Conservation (phyloP, 2,797 vertebrate species). For the Enteromius anoplus region DNA sequence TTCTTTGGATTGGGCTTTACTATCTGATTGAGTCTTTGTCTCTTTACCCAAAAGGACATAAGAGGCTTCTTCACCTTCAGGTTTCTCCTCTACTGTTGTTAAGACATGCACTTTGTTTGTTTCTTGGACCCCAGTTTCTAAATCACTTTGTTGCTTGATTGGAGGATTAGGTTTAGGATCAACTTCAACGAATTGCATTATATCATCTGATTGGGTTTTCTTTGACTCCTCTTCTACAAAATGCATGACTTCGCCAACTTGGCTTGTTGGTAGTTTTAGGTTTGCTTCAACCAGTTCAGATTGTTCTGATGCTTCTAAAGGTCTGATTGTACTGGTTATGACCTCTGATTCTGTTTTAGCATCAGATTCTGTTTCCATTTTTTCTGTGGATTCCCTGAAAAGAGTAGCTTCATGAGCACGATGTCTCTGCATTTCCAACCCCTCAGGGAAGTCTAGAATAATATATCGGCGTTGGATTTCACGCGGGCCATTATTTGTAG, state of each 20-base stretch:
- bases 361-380: neutral
- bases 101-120: neutral
- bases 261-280: constrained; percentile 1
- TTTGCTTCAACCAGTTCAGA: neutral
- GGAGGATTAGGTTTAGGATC: constrained; percentile 16
- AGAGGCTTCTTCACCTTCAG: neutral
- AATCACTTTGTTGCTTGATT: constrained; percentile 15
- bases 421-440: constrained; percentile 6
- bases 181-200: neutral
- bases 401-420: constrained; percentile 29
- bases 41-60: neutral
- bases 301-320: constrained; percentile 10
- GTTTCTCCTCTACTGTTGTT: constrained; percentile 2
- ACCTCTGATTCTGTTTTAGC: constrained; percentile 16
- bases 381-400: constrained; percentile 30
- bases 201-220: neutral
- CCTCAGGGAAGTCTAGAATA: constrained; percentile 63
- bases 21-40: neutral
- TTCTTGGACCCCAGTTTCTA: constrained; percentile 27
- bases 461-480: constrained; percentile 65
- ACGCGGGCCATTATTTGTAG: constrained; percentile 35
- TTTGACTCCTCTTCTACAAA: constrained; percentile 5
- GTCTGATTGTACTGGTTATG: neutral
- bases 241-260: constrained; percentile 5
- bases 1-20: neutral